Evolutionary conservation across 2,113 vertebrate genomes (phyloP).

Genomic region (Phyllopteryx taeniolatus): DNA sequence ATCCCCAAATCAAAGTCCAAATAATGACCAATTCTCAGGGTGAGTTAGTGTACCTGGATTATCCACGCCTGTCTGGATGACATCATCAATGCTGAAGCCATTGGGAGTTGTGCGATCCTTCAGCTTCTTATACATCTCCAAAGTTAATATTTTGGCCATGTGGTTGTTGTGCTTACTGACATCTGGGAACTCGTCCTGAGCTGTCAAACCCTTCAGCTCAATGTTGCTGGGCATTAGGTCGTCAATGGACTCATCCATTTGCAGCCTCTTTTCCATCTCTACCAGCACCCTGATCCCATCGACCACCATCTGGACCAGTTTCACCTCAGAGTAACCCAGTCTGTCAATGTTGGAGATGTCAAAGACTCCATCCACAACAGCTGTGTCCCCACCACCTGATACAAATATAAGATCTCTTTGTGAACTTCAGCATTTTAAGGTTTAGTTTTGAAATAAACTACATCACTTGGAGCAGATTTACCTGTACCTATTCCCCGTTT

Average conservation of each 20-base stretch:
- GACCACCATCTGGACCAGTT: background rate
- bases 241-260: slow-evolving; percentile 5
- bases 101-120: slow-evolving; percentile 3
- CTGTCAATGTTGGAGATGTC: slow-evolving; percentile 11
- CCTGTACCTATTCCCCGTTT: background rate
- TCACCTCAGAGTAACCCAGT: slow-evolving; percentile 5
- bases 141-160: slow-evolving; percentile 7
- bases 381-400: background rate
- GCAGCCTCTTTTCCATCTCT: slow-evolving; percentile 9
- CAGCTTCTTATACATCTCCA: slow-evolving; percentile 8
- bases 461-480: background rate
- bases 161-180: slow-evolving; percentile 8
- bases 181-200: slow-evolving; percentile 1
- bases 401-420: background rate
- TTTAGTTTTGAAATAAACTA: background rate
- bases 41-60: background rate
- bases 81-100: slow-evolving; percentile 5
- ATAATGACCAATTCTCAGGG: background rate
- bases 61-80: slow-evolving; percentile 8
- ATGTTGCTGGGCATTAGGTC: slow-evolving; percentile 5
- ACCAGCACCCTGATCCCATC: slow-evolving; percentile 7
- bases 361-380: slow-evolving; percentile 4
- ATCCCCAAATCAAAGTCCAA: background rate
- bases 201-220: background rate
- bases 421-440: background rate